Base-by-base conservation (phyloP, 2,113 vertebrate genomes). In the Lasiurus borealis region DNA sequence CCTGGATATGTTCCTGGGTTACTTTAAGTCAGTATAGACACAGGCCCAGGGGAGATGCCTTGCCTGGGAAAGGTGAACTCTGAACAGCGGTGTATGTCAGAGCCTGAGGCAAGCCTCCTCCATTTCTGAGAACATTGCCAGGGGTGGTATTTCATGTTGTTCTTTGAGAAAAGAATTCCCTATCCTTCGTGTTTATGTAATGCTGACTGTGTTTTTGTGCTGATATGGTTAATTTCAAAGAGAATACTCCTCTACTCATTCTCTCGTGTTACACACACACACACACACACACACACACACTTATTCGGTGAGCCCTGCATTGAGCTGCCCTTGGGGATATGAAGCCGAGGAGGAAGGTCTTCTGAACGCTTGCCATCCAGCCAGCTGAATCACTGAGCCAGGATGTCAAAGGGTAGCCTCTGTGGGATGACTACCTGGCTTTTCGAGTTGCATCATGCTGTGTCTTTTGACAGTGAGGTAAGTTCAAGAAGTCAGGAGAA, bases 21-120 rank as follows among this genome's bases (percentile, higher is more conserved):
- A 72, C 72, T 95, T 85, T 78, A 89, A 80, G 81, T 86, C 54
- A 77, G 54, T 83, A 84, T 76, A 80, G 82, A 68, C 54, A 66
- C 29, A 50, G 36, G 72, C 57, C 19, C 64, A 25, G 52, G 50
- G 40, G 48, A 73, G 15, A 18, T 36, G 40, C 73, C 48, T 85
- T 10, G 4, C 44, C 48, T 0, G 12, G 72, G 50, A 84, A 75
- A 31, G 44, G 46, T 44, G 27, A 75, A 54, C 25, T 34, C 29
- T 8, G 13, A 13, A 40, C 9, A 81, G 16, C 9, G 54, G 31
- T 8, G 0, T 44, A 68, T 88, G 94, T 78, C 23, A 40, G 40
- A 85, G 54, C 73, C 69, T 46, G 27, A 75, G n/a, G 59, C 2
- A n/a, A 57, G 18, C n/a, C 27, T 71, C 11, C 40, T 48, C 34